phyloP scores from a whole-genome alignment of 2,888 invertebrate species.

The Gymnosoma rotundatum region DNA sequence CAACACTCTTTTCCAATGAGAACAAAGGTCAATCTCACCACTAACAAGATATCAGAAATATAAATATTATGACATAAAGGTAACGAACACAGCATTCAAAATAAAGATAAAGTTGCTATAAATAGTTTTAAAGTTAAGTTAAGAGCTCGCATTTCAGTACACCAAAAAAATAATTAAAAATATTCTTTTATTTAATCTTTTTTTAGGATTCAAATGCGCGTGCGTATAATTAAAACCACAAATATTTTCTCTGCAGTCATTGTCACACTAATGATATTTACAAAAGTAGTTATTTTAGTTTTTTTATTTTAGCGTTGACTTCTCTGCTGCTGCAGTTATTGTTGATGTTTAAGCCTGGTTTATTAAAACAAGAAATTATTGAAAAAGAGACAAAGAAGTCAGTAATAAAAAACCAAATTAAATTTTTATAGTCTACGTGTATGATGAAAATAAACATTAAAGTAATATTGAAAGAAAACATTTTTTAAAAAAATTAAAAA shows the following conservation, averaged over 20 bases:
- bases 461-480: slow-evolving; percentile 13
- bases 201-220: slow-evolving; percentile 35
- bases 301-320: slow-evolving; percentile 13
- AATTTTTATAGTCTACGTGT: slow-evolving; percentile 3
- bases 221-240: slow-evolving; percentile 58
- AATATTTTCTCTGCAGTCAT: slow-evolving; percentile 54
- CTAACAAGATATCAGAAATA: too few relatives aligned
- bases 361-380: slow-evolving; percentile 40
- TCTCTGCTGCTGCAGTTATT: slow-evolving; percentile 13
- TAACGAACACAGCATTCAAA: too few relatives aligned
- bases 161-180: too few relatives aligned
- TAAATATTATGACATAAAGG: too few relatives aligned
- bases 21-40: too few relatives aligned
- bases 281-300: slow-evolving; percentile 35
- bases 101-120: too few relatives aligned
- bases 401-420: slow-evolving; percentile 5
- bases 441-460: slow-evolving; percentile 46
- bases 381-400: slow-evolving; percentile 52
- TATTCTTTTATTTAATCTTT: too few relatives aligned
- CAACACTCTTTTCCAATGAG: too few relatives aligned
- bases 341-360: slow-evolving; percentile 36
- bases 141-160: too few relatives aligned
- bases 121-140: too few relatives aligned
- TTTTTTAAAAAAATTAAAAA: slow-evolving; percentile 40
- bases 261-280: slow-evolving; percentile 38